Base-by-base conservation (phyloP, 2,113 vertebrate genomes). In the Gallinago undulata region DNA sequence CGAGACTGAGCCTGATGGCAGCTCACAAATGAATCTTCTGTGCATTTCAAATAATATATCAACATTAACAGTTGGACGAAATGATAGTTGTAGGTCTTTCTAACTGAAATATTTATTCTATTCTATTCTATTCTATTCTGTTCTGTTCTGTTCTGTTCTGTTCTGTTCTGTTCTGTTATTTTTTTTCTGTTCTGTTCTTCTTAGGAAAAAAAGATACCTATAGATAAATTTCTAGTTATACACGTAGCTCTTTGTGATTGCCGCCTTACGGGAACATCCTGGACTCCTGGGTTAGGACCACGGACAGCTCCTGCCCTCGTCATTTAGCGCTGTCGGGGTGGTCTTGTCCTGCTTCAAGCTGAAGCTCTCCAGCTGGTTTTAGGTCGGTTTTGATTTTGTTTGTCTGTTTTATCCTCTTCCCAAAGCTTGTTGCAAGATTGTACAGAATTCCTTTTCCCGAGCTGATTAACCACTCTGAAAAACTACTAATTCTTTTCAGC, bases 1-100 rank as follows among this genome's bases (percentile, higher is more conserved):
- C 9, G 45, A 82, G 45, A 91, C 60, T 50, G 60, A 50, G 25
- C 24, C 80, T 95, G 84, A 37, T 91, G 60, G 47, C 78, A 81
- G 21, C 19, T 91, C 81, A 95, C 47, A 87, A 94, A 93, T 57
- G 27, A 80, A 80, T 94, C 39, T 94, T 93, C 77, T 77, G n/a
- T 74, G 55, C 53, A n/a, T 94, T 95, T 95, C 53, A 73, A 94
- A 55, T 64, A 94, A 70, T 73, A 78, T 48, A 83, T 4, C 35
- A 64, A 69, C 35, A n/a, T 4, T 19, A 23, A 6, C 30, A 82
- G 19, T 59, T 73, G 24, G 9, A 39, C 8, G 28, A 53, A 23
- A 31, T 41, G 16, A 50, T 24, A 7, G 4, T 4, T 68, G 8
- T 18, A 56, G 7, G 11, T 12, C 7, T 22, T 82, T 69, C 39